Conservation (phyloP, 2,113 vertebrate genomes). For the Limnothrissa miodon region DNA sequence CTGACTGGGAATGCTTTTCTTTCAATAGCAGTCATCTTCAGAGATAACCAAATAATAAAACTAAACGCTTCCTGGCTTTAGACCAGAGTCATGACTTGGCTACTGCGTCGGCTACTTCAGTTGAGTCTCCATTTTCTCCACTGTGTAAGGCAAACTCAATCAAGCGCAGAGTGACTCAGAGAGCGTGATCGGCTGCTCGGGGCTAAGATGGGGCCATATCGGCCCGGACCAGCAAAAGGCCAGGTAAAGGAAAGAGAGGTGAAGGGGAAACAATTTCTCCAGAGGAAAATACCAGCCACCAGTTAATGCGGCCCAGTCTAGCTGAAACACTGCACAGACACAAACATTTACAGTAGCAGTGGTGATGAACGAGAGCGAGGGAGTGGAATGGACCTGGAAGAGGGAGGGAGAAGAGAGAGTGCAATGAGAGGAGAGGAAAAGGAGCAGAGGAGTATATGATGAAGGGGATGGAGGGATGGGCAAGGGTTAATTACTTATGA, state of each 20-base stretch:
- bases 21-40: not conserved
- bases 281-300: not conserved
- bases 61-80: not conserved
- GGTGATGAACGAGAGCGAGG: not conserved
- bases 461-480: not conserved
- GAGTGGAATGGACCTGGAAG: not conserved
- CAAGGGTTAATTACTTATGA: not conserved
- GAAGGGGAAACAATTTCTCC: not conserved
- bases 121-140: not conserved
- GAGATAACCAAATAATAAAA: not conserved
- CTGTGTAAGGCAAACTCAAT: constrained; percentile 11
- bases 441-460: not conserved
- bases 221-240: not conserved
- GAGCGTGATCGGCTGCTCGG: not conserved
- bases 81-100: not conserved
- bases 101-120: not conserved
- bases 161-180: not conserved
- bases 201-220: not conserved
- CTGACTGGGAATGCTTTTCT: not conserved
- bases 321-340: not conserved
- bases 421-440: not conserved
- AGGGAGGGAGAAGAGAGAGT: not conserved
- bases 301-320: not conserved
- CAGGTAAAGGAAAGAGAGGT: not conserved
- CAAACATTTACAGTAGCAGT: constrained; percentile 14